Percentiles rank a stretch among this genome's conserved stretches.
These are phyloP conservation scores for Gryllus bimaculatus DNA, from an alignment of 1,140 invertebrate genomes.

Conservation along the genomic window DNA sequence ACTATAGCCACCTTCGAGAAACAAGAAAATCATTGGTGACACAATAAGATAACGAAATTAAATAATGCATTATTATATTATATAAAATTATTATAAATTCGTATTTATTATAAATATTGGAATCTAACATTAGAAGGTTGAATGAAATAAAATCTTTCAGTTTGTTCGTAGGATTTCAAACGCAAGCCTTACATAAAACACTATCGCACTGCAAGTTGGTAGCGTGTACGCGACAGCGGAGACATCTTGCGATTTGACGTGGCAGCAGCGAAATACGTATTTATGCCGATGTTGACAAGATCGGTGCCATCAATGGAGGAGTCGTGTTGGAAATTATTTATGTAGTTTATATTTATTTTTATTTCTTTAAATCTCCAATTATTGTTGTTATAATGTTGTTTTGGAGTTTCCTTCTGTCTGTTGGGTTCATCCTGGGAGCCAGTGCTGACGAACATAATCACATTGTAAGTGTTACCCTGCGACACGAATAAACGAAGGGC, in stretches of 20 bases:
- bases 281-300: conserved; percentile 11
- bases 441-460: conserved; percentile 21
- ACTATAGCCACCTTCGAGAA: no score
- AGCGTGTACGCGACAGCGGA: not conserved
- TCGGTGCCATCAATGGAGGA: conserved; percentile 7
- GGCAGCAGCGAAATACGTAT: not conserved
- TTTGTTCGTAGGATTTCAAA: no score
- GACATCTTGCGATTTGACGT: conserved; percentile 14
- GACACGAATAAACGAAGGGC: no score
- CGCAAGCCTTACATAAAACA: no score
- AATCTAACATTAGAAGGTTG: no score
- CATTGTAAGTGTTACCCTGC: conserved; percentile 15
- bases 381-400: conserved; percentile 10
- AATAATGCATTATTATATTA: no score
- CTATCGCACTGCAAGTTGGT: not conserved
- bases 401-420: not conserved
- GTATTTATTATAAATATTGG: no score
- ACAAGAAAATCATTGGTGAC: no score
- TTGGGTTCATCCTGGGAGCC: conserved; percentile 3
- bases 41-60: no score
- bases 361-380: conserved; percentile 10
- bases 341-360: conserved; percentile 9
- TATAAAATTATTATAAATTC: no score
- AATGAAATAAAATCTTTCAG: no score
- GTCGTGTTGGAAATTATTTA: not conserved